These are phyloP conservation scores for Griposia aprilina DNA, from an alignment of 2,888 invertebrate genomes.

Conservation along the genomic window DNA sequence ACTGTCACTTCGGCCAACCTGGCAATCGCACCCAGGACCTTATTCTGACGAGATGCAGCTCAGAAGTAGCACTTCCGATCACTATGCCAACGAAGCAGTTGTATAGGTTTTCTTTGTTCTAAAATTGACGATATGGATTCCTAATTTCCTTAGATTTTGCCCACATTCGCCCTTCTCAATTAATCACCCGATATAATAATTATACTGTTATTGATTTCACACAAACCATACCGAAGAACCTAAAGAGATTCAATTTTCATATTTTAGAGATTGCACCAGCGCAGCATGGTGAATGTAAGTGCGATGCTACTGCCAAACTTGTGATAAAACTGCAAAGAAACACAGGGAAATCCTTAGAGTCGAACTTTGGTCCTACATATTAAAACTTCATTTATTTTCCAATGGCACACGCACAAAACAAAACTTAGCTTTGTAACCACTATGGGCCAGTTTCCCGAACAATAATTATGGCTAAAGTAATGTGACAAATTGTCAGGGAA, in stretches of 20 bases:
- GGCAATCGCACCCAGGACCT: neutral
- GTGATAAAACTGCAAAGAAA: slow-evolving; percentile 78
- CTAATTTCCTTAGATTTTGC: neutral
- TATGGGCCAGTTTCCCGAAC: neutral
- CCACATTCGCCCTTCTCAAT: too few species aligned
- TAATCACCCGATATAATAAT: neutral
- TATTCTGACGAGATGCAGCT: neutral
- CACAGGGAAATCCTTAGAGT: slow-evolving; percentile 66
- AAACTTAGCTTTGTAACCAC: neutral
- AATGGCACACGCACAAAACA: too few species aligned
- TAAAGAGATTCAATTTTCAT: slow-evolving; percentile 86
- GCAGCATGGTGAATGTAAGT: slow-evolving; percentile 78
- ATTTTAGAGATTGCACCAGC: slow-evolving; percentile 80
- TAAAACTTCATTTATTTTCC: neutral
- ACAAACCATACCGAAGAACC: slow-evolving; percentile 62
- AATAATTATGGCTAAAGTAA: too few species aligned
- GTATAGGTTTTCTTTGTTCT: neutral
- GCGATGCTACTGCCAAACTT: slow-evolving; percentile 82
- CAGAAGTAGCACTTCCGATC: neutral
- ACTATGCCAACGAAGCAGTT: neutral
- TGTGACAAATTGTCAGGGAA: neutral
- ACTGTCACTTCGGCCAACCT: neutral
- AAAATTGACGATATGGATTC: neutral
- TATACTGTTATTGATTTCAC: slow-evolving; percentile 48
- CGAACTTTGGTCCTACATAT: neutral